Conservation (phyloP, 1,140 invertebrate genomes). For the Lycorma delicatula region DNA sequence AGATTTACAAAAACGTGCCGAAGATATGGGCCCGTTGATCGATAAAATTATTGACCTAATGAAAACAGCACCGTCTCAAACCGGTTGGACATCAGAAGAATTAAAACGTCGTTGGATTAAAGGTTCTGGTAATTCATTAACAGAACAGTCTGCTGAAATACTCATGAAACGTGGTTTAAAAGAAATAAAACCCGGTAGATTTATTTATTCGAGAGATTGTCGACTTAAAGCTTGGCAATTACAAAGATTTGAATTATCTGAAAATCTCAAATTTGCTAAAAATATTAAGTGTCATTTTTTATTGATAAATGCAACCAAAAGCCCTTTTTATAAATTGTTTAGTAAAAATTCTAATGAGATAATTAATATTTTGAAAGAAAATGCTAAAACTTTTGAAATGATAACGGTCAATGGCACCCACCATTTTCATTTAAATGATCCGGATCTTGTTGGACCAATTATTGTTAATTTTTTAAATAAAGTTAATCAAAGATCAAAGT, state of each 20-base stretch:
- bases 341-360: not conserved
- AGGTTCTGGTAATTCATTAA: not conserved
- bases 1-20: constrained; percentile 37
- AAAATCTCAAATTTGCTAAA: not conserved
- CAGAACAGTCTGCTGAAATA: not conserved
- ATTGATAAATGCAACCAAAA: not conserved
- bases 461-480: too few relatives aligned
- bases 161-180: not conserved
- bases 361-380: not conserved
- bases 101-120: not conserved
- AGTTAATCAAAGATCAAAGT: too few relatives aligned
- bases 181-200: not conserved
- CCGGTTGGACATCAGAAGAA: not conserved
- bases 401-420: not conserved
- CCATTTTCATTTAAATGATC: not conserved
- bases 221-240: not conserved
- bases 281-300: not conserved
- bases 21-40: not conserved
- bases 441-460: too few relatives aligned
- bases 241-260: not conserved
- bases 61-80: not conserved
- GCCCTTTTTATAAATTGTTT: not conserved
- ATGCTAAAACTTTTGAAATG: not conserved
- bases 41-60: not conserved
- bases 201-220: not conserved